Evolutionary conservation across 2,113 vertebrate species (phyloP).

Genomic region (Elgaria multicarinata): DNA sequence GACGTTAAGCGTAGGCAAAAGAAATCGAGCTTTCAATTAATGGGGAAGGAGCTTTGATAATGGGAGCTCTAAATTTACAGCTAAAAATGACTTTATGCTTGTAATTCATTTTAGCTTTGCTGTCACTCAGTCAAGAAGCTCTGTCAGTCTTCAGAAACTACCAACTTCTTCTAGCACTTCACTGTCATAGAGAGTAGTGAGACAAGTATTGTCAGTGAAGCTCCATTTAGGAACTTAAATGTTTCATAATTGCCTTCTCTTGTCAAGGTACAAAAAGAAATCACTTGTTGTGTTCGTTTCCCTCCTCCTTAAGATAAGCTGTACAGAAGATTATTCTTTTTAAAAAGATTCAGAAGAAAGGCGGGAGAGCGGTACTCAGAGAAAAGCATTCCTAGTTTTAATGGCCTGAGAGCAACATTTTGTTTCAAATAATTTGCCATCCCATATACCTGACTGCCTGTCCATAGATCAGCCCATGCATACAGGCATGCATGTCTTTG

Average conservation of each 20-base stretch:
- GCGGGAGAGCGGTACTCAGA: not conserved
- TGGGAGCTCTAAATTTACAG: not conserved
- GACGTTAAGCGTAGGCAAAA: not conserved
- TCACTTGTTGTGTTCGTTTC: conserved; percentile 24
- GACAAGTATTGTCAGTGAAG: conserved; percentile 12
- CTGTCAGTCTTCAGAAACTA: conserved; percentile 1
- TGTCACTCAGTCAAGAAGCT: conserved; percentile 9
- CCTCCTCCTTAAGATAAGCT: conserved; percentile 17
- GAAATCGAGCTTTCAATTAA: not conserved
- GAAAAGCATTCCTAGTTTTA: not conserved
- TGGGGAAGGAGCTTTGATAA: not conserved
- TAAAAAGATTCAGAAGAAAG: not conserved
- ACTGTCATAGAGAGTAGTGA: conserved; percentile 23
- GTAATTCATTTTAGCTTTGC: conserved; percentile 9
- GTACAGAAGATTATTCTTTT: not conserved
- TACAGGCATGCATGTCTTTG: not conserved
- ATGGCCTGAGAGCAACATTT: not conserved
- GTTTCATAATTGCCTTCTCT: conserved; percentile 31
- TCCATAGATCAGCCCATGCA: not conserved
- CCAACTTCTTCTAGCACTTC: not conserved
- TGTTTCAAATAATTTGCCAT: not conserved
- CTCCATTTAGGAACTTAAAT: conserved; percentile 18
- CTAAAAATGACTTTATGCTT: not conserved
- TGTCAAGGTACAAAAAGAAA: conserved; percentile 45
- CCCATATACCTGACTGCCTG: not conserved